Evolutionary conservation across 1,140 invertebrate genomes (phyloP).

Genomic region (Drosophila persimilis): DNA sequence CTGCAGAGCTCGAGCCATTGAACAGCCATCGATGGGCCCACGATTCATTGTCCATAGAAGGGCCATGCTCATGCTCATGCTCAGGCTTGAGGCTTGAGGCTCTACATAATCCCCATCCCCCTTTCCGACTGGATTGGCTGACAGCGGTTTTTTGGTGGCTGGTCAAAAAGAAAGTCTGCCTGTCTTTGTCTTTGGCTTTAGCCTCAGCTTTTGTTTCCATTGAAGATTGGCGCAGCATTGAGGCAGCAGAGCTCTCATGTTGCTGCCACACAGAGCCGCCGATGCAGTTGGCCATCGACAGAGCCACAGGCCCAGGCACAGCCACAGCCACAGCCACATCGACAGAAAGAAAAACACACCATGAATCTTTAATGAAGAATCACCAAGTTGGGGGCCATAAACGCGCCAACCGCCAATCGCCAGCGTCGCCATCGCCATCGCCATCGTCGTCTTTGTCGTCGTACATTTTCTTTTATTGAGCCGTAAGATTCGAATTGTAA

Average conservation of each 20-base stretch:
- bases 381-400: conserved; percentile 52
- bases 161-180: conserved; percentile 71
- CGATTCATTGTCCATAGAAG: conserved; percentile 44
- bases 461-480: conserved; percentile 79
- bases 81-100: no score
- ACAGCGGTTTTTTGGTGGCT: conserved; percentile 46
- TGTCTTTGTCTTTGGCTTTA: conserved; percentile 56
- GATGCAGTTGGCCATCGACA: conserved; percentile 37
- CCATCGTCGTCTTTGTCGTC: conserved; percentile 23
- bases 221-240: conserved; percentile 61
- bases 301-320: conserved; percentile 1
- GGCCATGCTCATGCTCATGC: conserved; percentile 6
- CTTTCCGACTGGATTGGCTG: conserved; percentile 11
- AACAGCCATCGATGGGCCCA: conserved; percentile 42
- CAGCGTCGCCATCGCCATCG: neutral
- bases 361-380: conserved; percentile 82
- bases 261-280: conserved; percentile 7
- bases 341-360: conserved; percentile 72
- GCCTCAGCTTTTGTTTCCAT: conserved; percentile 45
- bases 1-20: conserved; percentile 63
- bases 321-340: conserved; percentile 26
- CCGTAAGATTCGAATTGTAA: conserved; percentile 61
- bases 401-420: conserved; percentile 47
- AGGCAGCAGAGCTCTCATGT: conserved; percentile 42
- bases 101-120: conserved; percentile 9